Conservation (phyloP, 2,113 vertebrate species). For the Cygnus atratus region DNA sequence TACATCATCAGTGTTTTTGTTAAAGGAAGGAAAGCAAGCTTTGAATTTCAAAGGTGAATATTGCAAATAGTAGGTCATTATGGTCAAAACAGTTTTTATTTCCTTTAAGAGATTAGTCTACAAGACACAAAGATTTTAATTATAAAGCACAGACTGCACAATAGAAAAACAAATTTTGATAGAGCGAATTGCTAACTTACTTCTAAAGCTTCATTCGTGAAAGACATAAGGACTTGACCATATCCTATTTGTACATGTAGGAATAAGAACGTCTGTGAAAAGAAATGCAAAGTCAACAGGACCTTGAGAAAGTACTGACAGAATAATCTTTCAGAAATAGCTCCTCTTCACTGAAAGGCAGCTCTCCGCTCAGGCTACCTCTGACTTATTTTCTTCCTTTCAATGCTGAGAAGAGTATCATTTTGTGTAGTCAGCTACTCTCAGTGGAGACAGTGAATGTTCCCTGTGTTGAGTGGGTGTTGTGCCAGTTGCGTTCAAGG, state of each 20-base stretch:
- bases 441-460: neutral
- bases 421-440: neutral
- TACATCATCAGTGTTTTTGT: neutral
- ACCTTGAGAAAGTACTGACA: conserved; percentile 8
- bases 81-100: neutral
- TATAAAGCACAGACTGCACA: neutral
- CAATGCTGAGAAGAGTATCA: neutral
- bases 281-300: neutral
- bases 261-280: neutral
- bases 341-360: neutral
- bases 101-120: neutral
- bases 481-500: neutral
- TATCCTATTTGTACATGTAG: neutral
- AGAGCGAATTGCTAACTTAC: neutral
- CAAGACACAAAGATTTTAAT: neutral
- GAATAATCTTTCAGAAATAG: conserved; percentile 6
- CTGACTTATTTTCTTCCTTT: neutral
- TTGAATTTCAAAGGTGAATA: neutral
- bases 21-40: neutral
- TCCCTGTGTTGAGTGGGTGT: neutral
- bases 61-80: neutral
- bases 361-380: neutral
- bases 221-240: neutral
- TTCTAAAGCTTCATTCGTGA: neutral
- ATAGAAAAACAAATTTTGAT: neutral